phyloP scores from a whole-genome alignment of 2,888 invertebrate genomes.

The Apotomis betuletana region DNA sequence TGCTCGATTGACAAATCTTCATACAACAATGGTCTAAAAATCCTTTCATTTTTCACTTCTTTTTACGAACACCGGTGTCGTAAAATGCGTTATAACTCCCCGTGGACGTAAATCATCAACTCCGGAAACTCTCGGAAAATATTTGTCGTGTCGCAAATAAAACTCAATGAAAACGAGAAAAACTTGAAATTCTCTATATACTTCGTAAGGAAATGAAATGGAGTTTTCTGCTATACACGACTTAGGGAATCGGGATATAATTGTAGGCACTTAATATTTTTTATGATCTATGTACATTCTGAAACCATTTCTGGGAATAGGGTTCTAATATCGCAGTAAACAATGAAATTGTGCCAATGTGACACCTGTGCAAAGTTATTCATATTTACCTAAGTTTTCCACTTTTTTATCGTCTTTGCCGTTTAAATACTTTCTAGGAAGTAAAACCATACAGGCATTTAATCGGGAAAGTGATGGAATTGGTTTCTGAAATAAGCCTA shows the following conservation, averaged over 20 bases:
- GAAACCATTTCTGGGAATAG: too few species aligned
- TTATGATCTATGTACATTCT: too few species aligned
- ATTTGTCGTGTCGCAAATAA: slow-evolving; percentile 23
- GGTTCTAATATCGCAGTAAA: too few species aligned
- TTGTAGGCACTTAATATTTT: too few species aligned
- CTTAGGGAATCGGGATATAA: slow-evolving; percentile 2
- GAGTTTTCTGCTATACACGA: slow-evolving; percentile 32
- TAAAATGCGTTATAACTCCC: slow-evolving; percentile 30
- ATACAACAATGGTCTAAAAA: background rate
- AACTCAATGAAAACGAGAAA: slow-evolving; percentile 19
- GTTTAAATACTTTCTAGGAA: too few species aligned
- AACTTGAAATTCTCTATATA: slow-evolving; percentile 16
- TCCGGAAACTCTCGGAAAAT: slow-evolving; percentile 27
- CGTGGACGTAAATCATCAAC: slow-evolving; percentile 25
- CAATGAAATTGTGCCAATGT: too few species aligned
- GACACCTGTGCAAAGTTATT: too few species aligned
- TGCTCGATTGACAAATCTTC: background rate
- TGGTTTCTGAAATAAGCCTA: too few species aligned
- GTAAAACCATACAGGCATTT: too few species aligned
- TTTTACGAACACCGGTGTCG: slow-evolving; percentile 10
- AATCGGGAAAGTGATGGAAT: too few species aligned
- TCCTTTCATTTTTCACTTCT: slow-evolving; percentile 14
- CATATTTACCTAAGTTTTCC: too few species aligned
- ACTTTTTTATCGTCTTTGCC: too few species aligned
- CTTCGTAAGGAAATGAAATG: slow-evolving; percentile 18